phyloP scores from a whole-genome alignment of 1,140 invertebrate species.

The Drosophila ironensis region DNA sequence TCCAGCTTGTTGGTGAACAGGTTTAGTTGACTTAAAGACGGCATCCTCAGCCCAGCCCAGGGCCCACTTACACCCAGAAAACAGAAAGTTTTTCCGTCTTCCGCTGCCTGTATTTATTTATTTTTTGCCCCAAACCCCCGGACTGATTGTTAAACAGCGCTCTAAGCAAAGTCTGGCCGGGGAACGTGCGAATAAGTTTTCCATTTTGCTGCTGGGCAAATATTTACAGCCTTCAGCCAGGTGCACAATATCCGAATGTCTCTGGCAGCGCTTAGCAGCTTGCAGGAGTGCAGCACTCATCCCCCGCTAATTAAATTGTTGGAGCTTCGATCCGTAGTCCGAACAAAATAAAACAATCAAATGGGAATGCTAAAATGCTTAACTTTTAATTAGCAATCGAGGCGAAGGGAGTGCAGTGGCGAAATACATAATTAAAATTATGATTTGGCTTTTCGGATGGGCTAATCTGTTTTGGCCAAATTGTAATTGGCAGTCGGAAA shows the following conservation, averaged over 20 bases:
- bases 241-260: not conserved
- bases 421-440: slow-evolving; percentile 68
- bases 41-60: slow-evolving; percentile 22
- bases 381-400: slow-evolving; percentile 47
- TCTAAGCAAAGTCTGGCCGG: slow-evolving; percentile 65
- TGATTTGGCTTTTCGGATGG: slow-evolving; percentile 58
- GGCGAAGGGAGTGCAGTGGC: not conserved
- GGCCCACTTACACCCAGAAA: slow-evolving; percentile 67
- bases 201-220: slow-evolving; percentile 54
- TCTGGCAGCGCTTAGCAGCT: slow-evolving; percentile 3
- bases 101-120: slow-evolving; percentile 1
- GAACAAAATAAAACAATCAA: slow-evolving; percentile 38
- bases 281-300: not conserved
- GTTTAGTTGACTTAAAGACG: slow-evolving; percentile 64
- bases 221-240: slow-evolving; percentile 38
- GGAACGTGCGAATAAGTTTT: slow-evolving; percentile 69
- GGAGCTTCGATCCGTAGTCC: not conserved
- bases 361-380: slow-evolving; percentile 31
- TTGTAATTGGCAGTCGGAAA: slow-evolving; percentile 59
- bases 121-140: not conserved
- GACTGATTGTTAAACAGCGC: slow-evolving; percentile 57
- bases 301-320: slow-evolving; percentile 35
- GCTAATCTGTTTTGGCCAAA: slow-evolving; percentile 56
- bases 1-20: slow-evolving; percentile 28
- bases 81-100: slow-evolving; percentile 51